A percentile compares a stretch with the other conserved stretches of the same genome.
These are phyloP conservation scores for Drosophila prosaltans DNA, from an alignment of 1,140 invertebrate genomes.

Conservation along the genomic window DNA sequence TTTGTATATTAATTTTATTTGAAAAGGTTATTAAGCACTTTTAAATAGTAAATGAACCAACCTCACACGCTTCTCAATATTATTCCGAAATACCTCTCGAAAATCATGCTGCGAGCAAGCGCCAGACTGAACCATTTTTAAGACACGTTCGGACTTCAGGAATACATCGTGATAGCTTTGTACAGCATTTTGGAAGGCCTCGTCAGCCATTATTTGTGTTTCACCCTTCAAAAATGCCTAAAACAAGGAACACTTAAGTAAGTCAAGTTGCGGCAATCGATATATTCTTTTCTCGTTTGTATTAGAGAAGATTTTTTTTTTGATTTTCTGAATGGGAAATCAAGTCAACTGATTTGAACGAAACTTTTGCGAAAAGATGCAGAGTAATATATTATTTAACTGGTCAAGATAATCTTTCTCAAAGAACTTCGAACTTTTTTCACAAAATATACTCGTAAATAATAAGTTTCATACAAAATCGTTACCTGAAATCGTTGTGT, in stretches of 20 bases:
- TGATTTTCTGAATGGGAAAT: too few relatives aligned
- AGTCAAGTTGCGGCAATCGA: too few relatives aligned
- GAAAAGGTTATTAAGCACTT: not conserved
- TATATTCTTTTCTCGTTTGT: too few relatives aligned
- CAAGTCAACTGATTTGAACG: too few relatives aligned
- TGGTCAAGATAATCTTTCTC: too few relatives aligned
- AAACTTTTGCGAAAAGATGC: too few relatives aligned
- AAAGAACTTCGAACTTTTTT: too few relatives aligned
- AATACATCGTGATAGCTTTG: slow-evolving; percentile 99
- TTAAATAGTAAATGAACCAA: slow-evolving; percentile 64
- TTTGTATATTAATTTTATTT: not conserved
- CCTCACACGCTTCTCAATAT: slow-evolving; percentile 98
- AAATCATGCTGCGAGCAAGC: slow-evolving; percentile 99
- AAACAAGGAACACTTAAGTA: too few relatives aligned
- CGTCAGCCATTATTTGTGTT: slow-evolving; percentile 98
- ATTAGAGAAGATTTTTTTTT: too few relatives aligned
- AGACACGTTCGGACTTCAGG: slow-evolving; percentile 96
- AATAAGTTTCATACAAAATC: too few relatives aligned
- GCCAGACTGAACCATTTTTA: slow-evolving; percentile 97
- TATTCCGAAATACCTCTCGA: slow-evolving; percentile 98
- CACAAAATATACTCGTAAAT: too few relatives aligned
- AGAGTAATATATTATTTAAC: too few relatives aligned
- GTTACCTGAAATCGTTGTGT: slow-evolving; percentile 96
- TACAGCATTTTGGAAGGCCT: slow-evolving; percentile 99
- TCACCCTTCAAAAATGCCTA: slow-evolving; percentile 96